These are phyloP conservation scores for Chaetorhynchus papuensis DNA, from an alignment of 2,113 vertebrate genomes.

Conservation along the genomic window DNA sequence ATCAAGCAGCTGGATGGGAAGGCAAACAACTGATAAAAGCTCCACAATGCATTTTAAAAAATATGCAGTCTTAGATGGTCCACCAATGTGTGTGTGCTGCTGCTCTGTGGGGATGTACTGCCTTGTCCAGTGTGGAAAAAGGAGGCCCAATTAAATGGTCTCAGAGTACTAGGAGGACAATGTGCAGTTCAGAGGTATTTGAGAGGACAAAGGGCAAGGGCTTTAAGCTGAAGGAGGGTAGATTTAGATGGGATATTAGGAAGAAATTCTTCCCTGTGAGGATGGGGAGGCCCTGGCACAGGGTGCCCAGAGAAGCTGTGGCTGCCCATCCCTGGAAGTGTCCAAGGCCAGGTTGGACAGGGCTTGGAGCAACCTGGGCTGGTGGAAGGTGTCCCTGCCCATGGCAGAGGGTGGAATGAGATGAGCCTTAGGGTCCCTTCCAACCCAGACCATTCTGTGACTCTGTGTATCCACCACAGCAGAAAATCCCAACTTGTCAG, in stretches of 20 bases:
- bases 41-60: neutral
- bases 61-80: neutral
- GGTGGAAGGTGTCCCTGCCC: neutral
- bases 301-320: neutral
- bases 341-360: accelerated
- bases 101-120: neutral
- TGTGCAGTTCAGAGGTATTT: neutral
- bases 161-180: neutral
- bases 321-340: neutral
- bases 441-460: neutral
- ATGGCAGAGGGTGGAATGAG: accelerated
- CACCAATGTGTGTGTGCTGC: no score
- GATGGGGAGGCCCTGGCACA: accelerated
- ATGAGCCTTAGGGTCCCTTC: neutral
- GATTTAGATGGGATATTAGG: neutral
- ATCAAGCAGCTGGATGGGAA: neutral
- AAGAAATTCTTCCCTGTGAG: neutral
- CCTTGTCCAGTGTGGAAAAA: neutral
- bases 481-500: neutral
- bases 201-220: no score
- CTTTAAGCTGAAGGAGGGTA: neutral
- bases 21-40: neutral
- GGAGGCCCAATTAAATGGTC: neutral
- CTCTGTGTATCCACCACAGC: accelerated
- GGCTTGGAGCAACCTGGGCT: accelerated